Evolutionary conservation across 2,888 invertebrate genomes (phyloP), one percentile per base, ranked within the genome.

Genomic region (Trichopria drosophilae): DNA sequence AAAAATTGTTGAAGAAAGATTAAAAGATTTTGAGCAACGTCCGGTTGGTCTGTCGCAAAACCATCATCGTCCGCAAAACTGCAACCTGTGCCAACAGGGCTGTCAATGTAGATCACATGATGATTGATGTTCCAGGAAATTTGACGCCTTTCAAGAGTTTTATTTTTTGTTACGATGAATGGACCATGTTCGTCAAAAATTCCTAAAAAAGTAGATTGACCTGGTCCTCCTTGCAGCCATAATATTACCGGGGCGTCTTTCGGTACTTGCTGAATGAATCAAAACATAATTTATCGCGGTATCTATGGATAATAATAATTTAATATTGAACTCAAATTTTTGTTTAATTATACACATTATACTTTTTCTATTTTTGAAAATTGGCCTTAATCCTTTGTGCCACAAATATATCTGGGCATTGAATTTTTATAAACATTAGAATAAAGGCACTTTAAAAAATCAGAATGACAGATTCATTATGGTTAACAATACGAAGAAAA

Each of bases 31-130:
- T 82, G 80, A 0, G 88, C 93, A 1, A 94, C 89, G 67, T 87
- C 85, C 0, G 81, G 83, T 73, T 94, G 86, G 71, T 90, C 86
- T 6, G 78, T 82, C 6, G 88, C 87, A 74, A 88, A 94, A 0
- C 94, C 93, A 12, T 85, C 83, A 41, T 82, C 75, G 2, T 85
- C 82, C 0, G 94, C 93, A 66, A 92, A 94, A 75, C 94, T 94
- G 70, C 87, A 96, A 0, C 95, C 95, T 1, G 92, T 88, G 1
- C 93, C 93, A 1, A 91, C 94, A 0, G 95, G 95, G 73, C 92
- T 95, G 72, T 96, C 95, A 47, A 96, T 88, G 71, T 90, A 96
- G 43, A 95, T 81, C 31, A 95, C 76, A 60, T 87, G 85, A 71
- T 90, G 90, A 6, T 83, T 83, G 26, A 81, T 76, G 43, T 84